phyloP scores from a whole-genome alignment of 2,888 invertebrate genomes.

The Byasa hedistus region DNA sequence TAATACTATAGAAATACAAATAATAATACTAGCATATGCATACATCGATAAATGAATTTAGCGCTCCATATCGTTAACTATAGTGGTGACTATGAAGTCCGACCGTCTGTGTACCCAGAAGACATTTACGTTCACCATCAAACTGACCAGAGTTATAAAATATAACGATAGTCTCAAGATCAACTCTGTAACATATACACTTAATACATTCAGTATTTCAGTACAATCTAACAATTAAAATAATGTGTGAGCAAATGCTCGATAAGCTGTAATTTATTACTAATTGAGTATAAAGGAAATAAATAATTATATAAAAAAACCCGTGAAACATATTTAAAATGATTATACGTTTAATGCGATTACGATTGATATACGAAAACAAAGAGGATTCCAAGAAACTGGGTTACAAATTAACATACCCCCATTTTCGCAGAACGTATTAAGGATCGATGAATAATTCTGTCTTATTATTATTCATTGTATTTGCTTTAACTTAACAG shows the following conservation, averaged over 20 bases:
- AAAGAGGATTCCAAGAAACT: conserved; percentile 29
- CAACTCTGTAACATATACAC: no score
- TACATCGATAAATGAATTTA: no score
- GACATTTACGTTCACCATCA: no score
- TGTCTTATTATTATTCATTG: conserved; percentile 16
- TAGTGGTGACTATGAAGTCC: no score
- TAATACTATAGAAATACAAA: no score
- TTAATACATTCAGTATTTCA: no score
- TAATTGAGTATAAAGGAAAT: background rate
- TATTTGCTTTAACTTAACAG: conserved; percentile 7
- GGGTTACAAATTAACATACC: conserved; percentile 26
- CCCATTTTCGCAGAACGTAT: conserved; percentile 19
- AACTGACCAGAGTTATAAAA: no score
- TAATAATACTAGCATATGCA: no score
- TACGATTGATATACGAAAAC: conserved; percentile 5
- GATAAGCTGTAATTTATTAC: background rate
- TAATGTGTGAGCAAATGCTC: background rate
- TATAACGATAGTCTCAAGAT: no score
- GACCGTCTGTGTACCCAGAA: no score
- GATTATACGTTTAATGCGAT: conserved; percentile 18
- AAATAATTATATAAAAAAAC: background rate
- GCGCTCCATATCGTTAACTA: no score
- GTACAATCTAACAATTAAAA: no score
- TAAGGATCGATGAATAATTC: conserved; percentile 23
- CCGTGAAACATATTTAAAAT: conserved; percentile 2